These are phyloP conservation scores for Labrus mixtus DNA, from an alignment of 2,113 vertebrate species.

Conservation along the genomic window DNA sequence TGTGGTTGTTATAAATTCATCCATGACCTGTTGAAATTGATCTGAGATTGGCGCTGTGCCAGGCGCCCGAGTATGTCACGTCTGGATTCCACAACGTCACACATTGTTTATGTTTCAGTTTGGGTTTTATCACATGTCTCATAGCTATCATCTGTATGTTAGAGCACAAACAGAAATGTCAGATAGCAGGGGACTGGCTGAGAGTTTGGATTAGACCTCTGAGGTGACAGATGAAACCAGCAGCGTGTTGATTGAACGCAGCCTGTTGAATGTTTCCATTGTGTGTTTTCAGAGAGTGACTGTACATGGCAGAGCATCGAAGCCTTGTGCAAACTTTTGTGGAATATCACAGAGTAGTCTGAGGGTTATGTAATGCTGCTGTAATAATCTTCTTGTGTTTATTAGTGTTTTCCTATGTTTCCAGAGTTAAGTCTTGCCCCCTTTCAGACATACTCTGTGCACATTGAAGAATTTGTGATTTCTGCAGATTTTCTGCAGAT, in stretches of 20 bases:
- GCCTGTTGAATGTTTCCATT: slow-evolving; percentile 37
- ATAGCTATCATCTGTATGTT: not conserved
- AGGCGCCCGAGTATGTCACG: slow-evolving; percentile 15
- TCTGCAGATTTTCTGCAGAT: slow-evolving; percentile 9
- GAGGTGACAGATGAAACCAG: slow-evolving; percentile 29
- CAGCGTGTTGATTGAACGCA: slow-evolving; percentile 30
- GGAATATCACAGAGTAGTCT: slow-evolving; percentile 2
- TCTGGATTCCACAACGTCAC: slow-evolving; percentile 32
- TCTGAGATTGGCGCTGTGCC: slow-evolving; percentile 35
- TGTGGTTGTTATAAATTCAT: slow-evolving; percentile 15
- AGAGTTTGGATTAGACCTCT: slow-evolving; percentile 29
- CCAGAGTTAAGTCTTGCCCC: slow-evolving; percentile 5
- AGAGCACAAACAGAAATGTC: slow-evolving; percentile 7
- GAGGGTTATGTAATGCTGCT: slow-evolving; percentile 49
- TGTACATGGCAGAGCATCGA: slow-evolving; percentile 25
- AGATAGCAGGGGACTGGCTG: slow-evolving; percentile 4
- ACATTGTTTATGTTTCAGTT: slow-evolving; percentile 27
- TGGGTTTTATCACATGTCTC: slow-evolving; percentile 14
- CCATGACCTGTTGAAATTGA: slow-evolving; percentile 31
- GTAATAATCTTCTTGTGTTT: slow-evolving; percentile 23
- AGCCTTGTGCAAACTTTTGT: slow-evolving; percentile 16
- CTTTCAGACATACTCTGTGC: slow-evolving; percentile 22
- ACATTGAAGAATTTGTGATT: slow-evolving; percentile 5
- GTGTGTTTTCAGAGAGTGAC: slow-evolving; percentile 24
- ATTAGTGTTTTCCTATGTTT: slow-evolving; percentile 1